These are phyloP conservation scores for Dicerorhinus sumatrensis DNA, from an alignment of 2,113 vertebrate species.

Conservation along the genomic window DNA sequence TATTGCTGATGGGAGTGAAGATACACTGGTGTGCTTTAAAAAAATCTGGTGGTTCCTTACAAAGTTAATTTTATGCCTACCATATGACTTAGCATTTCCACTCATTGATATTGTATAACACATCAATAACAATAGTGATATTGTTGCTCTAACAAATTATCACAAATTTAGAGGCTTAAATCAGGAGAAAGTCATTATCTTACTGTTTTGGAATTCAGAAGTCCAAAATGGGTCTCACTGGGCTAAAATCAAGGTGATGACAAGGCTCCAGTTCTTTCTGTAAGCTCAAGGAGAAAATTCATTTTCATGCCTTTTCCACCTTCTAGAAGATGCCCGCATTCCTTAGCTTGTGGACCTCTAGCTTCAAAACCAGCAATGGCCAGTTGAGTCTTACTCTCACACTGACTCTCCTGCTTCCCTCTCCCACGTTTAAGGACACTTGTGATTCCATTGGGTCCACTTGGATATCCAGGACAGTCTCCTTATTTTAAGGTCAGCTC, in stretches of 20 bases:
- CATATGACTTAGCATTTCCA: background rate
- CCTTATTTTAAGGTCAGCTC: background rate
- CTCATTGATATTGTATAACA: background rate
- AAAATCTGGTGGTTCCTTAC: background rate
- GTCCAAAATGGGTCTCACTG: background rate
- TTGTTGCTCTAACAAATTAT: background rate
- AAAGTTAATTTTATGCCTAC: background rate
- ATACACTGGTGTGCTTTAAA: background rate
- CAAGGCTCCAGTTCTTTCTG: background rate
- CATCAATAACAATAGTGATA: background rate
- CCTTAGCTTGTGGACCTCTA: background rate
- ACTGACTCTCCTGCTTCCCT: background rate
- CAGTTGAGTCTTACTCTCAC: background rate
- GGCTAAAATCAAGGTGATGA: background rate
- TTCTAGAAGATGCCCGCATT: rapidly evolving
- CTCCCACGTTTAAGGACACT: background rate
- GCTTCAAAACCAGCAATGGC: background rate
- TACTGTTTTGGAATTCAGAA: background rate
- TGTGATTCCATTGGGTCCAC: background rate
- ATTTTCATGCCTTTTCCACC: background rate
- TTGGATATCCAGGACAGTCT: background rate
- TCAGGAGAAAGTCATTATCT: background rate
- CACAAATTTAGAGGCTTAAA: background rate
- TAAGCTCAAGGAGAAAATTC: background rate
- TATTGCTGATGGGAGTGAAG: background rate